Conservation (phyloP, 2,888 invertebrate genomes). For the Cinara cedri region DNA sequence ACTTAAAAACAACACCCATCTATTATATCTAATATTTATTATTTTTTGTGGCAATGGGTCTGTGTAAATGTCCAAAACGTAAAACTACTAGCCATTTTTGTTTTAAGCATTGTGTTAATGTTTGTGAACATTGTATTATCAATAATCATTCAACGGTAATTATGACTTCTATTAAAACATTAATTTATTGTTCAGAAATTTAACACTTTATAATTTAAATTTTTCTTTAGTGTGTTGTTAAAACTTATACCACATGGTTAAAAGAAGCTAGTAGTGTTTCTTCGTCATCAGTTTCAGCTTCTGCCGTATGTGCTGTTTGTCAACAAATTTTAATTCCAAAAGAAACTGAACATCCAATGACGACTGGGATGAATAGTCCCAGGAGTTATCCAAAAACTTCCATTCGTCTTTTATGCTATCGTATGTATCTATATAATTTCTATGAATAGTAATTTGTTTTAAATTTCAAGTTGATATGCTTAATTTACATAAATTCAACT, state of each 20-base stretch:
- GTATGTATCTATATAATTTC: slow-evolving; percentile 18
- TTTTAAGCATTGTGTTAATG: slow-evolving; percentile 98
- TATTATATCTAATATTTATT: too few species aligned
- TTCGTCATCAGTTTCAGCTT: not conserved
- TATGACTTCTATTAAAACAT: not conserved
- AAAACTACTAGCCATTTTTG: slow-evolving; percentile 98
- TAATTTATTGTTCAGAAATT: not conserved
- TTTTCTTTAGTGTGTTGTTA: slow-evolving; percentile 26
- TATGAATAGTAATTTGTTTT: too few species aligned
- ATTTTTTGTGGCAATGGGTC: slow-evolving; percentile 76
- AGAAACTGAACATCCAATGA: not conserved
- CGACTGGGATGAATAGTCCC: not conserved
- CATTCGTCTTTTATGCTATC: slow-evolving; percentile 36
- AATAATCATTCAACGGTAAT: slow-evolving; percentile 90
- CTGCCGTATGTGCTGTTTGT: slow-evolving; percentile 37
- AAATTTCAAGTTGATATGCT: too few species aligned
- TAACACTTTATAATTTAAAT: not conserved
- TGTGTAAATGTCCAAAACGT: slow-evolving; percentile 97
- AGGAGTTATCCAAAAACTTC: slow-evolving; percentile 1
- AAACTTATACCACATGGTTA: slow-evolving; percentile 36
- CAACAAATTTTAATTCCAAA: slow-evolving; percentile 26
- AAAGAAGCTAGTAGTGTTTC: slow-evolving; percentile 29
- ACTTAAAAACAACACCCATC: too few species aligned
- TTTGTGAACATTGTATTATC: slow-evolving; percentile 98
- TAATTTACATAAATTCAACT: too few species aligned